phyloP scores from a whole-genome alignment of 2,797 vertebrate genomes.

The Melanotaenia boesemani region DNA sequence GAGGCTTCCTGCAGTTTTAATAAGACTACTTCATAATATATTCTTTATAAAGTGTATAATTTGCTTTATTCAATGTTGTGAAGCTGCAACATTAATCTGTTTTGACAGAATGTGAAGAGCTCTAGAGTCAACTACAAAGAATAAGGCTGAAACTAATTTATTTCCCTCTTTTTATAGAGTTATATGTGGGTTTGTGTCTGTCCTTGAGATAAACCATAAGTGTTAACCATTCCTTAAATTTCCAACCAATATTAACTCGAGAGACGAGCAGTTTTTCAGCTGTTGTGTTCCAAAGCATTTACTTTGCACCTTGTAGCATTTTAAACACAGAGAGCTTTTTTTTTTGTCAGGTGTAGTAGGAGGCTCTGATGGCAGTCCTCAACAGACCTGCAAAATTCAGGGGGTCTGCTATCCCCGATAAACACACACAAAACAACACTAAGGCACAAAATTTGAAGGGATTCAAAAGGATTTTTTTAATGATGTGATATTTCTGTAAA shows the following conservation, averaged over 20 bases:
- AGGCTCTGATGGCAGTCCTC: not conserved
- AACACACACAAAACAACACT: not conserved
- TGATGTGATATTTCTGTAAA: not conserved
- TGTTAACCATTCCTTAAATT: not conserved
- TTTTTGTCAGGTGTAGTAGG: constrained; percentile 5
- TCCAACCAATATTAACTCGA: not conserved
- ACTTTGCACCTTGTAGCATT: constrained; percentile 1
- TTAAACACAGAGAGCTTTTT: not conserved
- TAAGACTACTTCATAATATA: not conserved
- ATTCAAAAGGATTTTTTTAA: not conserved
- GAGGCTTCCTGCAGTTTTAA: not conserved
- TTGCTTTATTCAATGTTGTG: not conserved
- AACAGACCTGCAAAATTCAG: constrained; percentile 3
- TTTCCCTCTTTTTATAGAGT: not conserved
- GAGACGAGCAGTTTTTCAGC: not conserved
- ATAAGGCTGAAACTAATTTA: not conserved
- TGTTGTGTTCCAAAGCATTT: not conserved
- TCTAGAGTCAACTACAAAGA: not conserved
- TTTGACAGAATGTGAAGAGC: not conserved
- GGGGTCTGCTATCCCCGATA: not conserved
- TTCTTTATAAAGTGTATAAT: too few relatives aligned
- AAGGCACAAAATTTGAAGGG: not conserved
- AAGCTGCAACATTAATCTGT: not conserved
- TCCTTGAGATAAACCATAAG: not conserved
- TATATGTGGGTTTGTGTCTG: not conserved